Evolutionary conservation across 2,888 invertebrate genomes (phyloP), one percentile per base, ranked within the genome.

Genomic region (Drosophila mimetica): DNA sequence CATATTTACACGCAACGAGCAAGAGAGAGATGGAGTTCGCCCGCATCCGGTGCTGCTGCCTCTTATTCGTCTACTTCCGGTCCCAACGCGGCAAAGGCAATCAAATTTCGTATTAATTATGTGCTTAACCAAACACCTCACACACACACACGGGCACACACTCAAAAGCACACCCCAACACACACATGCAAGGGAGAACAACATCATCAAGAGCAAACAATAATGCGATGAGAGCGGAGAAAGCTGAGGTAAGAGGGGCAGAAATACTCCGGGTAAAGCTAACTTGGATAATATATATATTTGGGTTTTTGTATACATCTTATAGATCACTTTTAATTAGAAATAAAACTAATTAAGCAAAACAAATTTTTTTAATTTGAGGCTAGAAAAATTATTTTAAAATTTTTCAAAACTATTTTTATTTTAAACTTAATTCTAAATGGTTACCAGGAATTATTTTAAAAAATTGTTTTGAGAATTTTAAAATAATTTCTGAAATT

Each of bases 81-180:
- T 84, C 79, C 80, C 80, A 76, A 44, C 70, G 80, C 82, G 86
- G 76, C 80, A 82, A 59, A 82, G 84, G 81, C 86, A 82, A 82
- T 82, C 81, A 82, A 82, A 82, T 82, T 82, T 82, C 86, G 86
- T 83, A 82, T 82, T 82, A 82, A 82, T 82, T 82, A 82, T 82
- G 84, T 82, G 86, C 81, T 86, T 82, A 82, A 82, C 86, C 81
- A 75, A 82, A 86, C 86, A 79, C 81, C 86, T 75, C 80, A 39
- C 66, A 67, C 61, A 59, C 61, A 59, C 48, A 47, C 39, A 9
- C 51, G 18, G 34, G n/a, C 39, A 41, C 44, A 52, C 64, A 51
- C 59, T 46, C 44, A 41, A 53, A 65, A 41, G 65, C 46, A 32
- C 42, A 37, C 59, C 5, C 46, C 36, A 16, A 8, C 6, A 57